These are phyloP conservation scores for Andrena trimmerana DNA, from an alignment of 2,888 invertebrate genomes.

Conservation along the genomic window DNA sequence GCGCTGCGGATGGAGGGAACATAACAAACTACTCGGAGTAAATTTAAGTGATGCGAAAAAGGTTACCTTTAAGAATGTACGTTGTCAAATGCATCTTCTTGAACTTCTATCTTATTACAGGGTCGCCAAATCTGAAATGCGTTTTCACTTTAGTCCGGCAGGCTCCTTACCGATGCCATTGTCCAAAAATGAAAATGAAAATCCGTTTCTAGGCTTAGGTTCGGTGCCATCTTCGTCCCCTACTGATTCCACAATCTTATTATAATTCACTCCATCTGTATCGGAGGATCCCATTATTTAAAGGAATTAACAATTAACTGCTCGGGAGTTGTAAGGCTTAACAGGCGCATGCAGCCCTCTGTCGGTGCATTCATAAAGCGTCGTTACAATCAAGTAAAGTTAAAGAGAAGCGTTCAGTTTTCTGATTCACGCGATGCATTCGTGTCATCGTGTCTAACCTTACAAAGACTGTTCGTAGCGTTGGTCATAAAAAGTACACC, in stretches of 20 bases:
- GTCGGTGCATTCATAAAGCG: neutral
- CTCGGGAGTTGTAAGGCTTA: neutral
- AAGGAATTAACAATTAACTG: neutral
- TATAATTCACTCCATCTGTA: neutral
- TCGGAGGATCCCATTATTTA: neutral
- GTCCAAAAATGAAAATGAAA: no score
- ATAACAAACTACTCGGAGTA: no score
- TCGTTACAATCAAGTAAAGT: conserved; percentile 6
- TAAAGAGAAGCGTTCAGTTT: conserved; percentile 39
- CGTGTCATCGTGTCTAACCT: conserved; percentile 58
- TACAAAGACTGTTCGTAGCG: conserved; percentile 17
- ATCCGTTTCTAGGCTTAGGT: no score
- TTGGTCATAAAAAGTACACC: conserved; percentile 25
- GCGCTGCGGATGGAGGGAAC: no score
- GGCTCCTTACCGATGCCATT: no score
- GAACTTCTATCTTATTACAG: no score
- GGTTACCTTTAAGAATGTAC: no score
- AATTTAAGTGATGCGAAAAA: no score
- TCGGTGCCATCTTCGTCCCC: neutral
- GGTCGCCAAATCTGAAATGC: no score
- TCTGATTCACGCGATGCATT: conserved; percentile 55
- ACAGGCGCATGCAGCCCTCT: neutral
- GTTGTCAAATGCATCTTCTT: no score
- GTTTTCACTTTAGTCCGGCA: no score
- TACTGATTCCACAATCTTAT: neutral